phyloP scores from a whole-genome alignment of 2,888 invertebrate genomes.

The Caenorhabditis sp. region DNA sequence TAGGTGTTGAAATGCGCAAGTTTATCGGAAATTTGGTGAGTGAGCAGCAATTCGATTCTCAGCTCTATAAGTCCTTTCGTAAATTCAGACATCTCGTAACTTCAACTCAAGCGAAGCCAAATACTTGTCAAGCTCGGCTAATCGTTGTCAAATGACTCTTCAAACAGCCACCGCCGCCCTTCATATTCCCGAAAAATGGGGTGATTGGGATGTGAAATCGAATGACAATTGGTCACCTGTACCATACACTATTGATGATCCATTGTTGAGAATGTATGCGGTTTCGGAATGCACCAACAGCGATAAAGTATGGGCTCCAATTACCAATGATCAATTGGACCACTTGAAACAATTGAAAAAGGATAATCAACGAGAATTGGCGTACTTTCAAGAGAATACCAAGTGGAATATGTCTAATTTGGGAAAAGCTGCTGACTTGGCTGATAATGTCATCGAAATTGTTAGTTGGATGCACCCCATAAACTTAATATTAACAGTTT shows the following conservation, averaged over 20 bases:
- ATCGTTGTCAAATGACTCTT: conserved; percentile 62
- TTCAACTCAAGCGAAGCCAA: conserved; percentile 49
- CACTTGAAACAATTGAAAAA: conserved; percentile 31
- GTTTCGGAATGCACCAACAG: conserved; percentile 47
- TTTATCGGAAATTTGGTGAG: conserved; percentile 39
- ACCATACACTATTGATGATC: conserved; percentile 61
- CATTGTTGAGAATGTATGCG: conserved; percentile 62
- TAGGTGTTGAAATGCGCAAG: conserved; percentile 50
- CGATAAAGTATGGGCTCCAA: conserved; percentile 54
- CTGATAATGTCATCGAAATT: conserved; percentile 58
- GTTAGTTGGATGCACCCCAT: conserved; percentile 22
- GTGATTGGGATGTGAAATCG: conserved; percentile 48
- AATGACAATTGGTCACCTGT: conserved; percentile 56
- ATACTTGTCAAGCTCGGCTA: conserved; percentile 56
- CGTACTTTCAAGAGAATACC: conserved; percentile 48
- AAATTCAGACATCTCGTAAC: conserved; percentile 30
- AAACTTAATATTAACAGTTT: too few species aligned
- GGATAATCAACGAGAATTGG: conserved; percentile 28
- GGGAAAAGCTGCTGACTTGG: conserved; percentile 56
- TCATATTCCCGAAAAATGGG: conserved; percentile 48
- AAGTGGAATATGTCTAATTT: conserved; percentile 54
- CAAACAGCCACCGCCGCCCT: conserved; percentile 53
- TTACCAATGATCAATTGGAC: conserved; percentile 50
- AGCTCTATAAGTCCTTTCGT: not conserved
- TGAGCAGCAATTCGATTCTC: not conserved